Evolutionary conservation across 2,113 vertebrate species (phyloP), one percentile per base, ranked within the genome.

Genomic region (Muntiacus reevesi): DNA sequence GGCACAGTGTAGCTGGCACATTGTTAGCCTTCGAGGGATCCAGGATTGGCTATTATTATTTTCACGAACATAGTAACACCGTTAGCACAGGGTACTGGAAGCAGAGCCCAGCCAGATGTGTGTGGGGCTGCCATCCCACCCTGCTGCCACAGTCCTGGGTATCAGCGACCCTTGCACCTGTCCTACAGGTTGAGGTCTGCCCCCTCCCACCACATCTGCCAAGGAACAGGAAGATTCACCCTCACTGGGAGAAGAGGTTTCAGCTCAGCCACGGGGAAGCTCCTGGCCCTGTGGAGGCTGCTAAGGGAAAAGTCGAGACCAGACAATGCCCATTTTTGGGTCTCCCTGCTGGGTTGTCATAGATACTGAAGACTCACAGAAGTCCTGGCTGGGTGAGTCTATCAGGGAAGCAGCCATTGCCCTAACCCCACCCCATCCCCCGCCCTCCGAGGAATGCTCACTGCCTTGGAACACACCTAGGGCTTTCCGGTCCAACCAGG

Each of bases 381-480:
- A 74, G 54, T 25, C 25, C 43, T 54, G 52, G 30, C n/a, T 40
- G 33, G 54, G 57, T 5, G 43, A 23, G n/a, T 6, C 47, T 27
- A 13, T 45, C 28, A 64, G n/a, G 14, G 13, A 15, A 21, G 43
- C 21, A 14, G n/a, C 7, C 76, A 30, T 0, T 13, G 3, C 1
- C 13, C 15, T 19, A n/a, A 19, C 19, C 5, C 47, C 17, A 10
- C n/a, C n/a, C n/a, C 64, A 36, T 3, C 64, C 21, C 62, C 36
- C 19, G 5, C 25, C 40, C 3, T 17, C 19, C 2, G 0, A 36
- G 11, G 40, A 88, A 11, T 27, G 3, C 21, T 67, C 16, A 8
- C 2, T 4, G 2, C 60, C 43, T 64, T 1, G 0, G n/a, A 36
- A 91, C 7, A 33, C 9, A 5, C 23, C 27, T 3, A 79, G 23